Conservation (phyloP, 2,113 vertebrate genomes). For the Hippocampus comes region DNA sequence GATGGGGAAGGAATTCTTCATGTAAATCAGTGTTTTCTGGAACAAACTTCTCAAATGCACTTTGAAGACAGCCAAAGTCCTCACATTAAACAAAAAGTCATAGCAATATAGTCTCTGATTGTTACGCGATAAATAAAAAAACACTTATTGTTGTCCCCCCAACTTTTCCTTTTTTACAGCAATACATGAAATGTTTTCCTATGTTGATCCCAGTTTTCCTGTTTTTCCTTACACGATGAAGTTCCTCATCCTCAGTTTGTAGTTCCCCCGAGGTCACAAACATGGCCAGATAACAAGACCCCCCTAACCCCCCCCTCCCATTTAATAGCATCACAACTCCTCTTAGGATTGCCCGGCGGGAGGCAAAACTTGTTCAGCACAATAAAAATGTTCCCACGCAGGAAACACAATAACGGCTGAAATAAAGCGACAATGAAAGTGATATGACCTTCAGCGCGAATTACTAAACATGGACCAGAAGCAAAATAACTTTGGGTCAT, state of each 20-base stretch:
- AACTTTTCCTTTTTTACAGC: constrained; percentile 28
- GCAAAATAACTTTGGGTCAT: constrained; percentile 11
- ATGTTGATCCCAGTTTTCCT: constrained; percentile 30
- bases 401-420: constrained; percentile 53
- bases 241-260: constrained; percentile 21
- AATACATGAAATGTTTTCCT: constrained; percentile 26
- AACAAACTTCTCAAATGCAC: neutral
- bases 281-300: constrained; percentile 53
- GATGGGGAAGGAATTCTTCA: neutral
- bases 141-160: neutral
- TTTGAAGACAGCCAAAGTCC: neutral
- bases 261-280: constrained; percentile 34
- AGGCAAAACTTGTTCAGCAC: constrained; percentile 29
- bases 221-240: constrained; percentile 26
- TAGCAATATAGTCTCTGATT: neutral
- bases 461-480: constrained; percentile 36
- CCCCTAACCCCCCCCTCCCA: constrained; percentile 4
- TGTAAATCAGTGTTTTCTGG: neutral
- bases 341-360: constrained; percentile 23
- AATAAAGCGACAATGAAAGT: constrained; percentile 48
- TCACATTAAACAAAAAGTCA: neutral
- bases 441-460: constrained; percentile 33
- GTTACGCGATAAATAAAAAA: neutral
- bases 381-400: constrained; percentile 38
- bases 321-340: constrained; percentile 30